Conservation (phyloP, 2,888 invertebrate genomes). For the Ophioninae sp. region DNA sequence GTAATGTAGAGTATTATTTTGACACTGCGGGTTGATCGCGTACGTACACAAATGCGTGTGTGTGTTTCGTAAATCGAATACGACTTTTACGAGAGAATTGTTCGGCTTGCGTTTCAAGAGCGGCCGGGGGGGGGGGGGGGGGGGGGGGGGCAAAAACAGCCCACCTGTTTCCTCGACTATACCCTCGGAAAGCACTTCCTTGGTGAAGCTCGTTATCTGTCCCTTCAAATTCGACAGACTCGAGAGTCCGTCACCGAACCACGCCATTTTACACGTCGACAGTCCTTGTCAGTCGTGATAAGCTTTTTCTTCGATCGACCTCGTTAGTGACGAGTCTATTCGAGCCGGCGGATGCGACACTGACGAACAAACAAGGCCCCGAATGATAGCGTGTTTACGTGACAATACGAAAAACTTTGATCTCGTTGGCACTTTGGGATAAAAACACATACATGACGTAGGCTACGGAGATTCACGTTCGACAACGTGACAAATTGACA, state of each 20-base stretch:
- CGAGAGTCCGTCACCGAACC: constrained; percentile 79
- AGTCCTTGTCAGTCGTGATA: constrained; percentile 58
- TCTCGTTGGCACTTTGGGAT: constrained; percentile 56
- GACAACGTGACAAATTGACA: constrained; percentile 59
- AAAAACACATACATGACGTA: constrained; percentile 55
- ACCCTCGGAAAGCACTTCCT: constrained; percentile 92
- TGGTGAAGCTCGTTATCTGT: constrained; percentile 93
- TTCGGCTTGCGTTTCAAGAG: neutral
- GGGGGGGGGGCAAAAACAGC: constrained; percentile 37
- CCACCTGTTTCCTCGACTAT: constrained; percentile 85
- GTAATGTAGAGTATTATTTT: constrained; percentile 76
- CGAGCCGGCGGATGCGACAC: neutral
- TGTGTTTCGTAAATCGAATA: neutral
- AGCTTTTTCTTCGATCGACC: constrained; percentile 1
- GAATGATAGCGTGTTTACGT: neutral
- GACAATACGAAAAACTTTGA: constrained; percentile 25
- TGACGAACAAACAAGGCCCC: constrained; percentile 4
- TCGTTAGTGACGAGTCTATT: constrained; percentile 7
- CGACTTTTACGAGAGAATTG: neutral
- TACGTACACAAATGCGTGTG: constrained; percentile 8
- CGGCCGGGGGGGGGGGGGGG: neutral
- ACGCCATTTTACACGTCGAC: constrained; percentile 80
- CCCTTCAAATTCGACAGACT: constrained; percentile 87
- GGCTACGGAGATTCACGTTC: constrained; percentile 40
- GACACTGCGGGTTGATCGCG: constrained; percentile 67